Evolutionary conservation across 2,888 invertebrate genomes (phyloP), one percentile per base, ranked within the genome.

Genomic region (Drymonia ruficornis): DNA sequence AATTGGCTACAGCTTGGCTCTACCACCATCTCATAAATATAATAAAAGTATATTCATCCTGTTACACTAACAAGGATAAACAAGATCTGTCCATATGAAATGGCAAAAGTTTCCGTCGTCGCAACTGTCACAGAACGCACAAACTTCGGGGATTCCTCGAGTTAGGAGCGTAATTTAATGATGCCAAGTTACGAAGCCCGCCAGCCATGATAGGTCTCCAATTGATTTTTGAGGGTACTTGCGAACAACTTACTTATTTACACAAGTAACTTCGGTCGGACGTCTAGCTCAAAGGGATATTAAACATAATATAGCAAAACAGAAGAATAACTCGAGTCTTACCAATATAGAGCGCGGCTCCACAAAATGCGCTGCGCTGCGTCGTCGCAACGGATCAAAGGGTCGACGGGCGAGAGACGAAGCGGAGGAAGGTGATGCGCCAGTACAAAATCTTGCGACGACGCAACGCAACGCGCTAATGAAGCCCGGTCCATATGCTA

Each of bases 211-310:
- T 45, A 53, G 31, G 45, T 29, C 18, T 48, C 28, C 57, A 42
- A 49, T 54, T 52, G 43, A 53, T 56, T 52, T 42, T 44, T 46
- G 38, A 43, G 11, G 44, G 50, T 16, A 61, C 52, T 53, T 23
- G 18, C 19, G 8, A 42, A 42, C 16, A 42, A 15, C n/a, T 36
- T 36, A 36, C 4, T 36, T 36, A 36, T n/a, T 36, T n/a, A 4
- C 36, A 6, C 9, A 36, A 36, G 36, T 36, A 11, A 31, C 9
- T 31, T n/a, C n/a, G 36, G 3, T n/a, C 2, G 4, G n/a, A n/a
- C n/a, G 40, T 16, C 11, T 40, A 2, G 16, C 11, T 16, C 16
- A 40, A 40, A 16, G 36, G 5, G n/a, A 36, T 36, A 2, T n/a
- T n/a, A 36, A n/a, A 4, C 6, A n/a, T 36, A 36, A 36, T 36